A percentile compares a stretch with the other conserved stretches of the same genome.
Conservation (phyloP, 2,113 vertebrate species). For the Eptesicus fuscus region DNA sequence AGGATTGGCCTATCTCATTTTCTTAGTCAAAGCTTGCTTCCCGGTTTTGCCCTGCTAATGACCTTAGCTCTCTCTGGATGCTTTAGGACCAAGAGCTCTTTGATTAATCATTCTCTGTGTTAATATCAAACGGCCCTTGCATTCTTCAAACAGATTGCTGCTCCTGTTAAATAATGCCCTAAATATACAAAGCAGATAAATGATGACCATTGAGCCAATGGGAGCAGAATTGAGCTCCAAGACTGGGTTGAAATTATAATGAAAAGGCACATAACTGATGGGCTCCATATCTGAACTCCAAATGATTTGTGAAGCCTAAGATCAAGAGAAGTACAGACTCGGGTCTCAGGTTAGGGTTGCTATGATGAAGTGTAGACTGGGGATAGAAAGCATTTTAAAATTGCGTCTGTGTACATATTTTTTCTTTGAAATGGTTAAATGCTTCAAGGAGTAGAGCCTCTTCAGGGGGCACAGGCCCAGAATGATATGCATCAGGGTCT, state of each 20-base stretch:
- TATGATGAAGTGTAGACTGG: constrained; percentile 39
- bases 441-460: constrained; percentile 48
- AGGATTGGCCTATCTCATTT: constrained; percentile 52
- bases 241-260: constrained; percentile 72
- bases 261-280: constrained; percentile 67
- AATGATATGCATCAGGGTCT: constrained; percentile 61
- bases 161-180: constrained; percentile 78
- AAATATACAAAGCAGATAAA: constrained; percentile 82
- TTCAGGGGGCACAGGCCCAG: constrained; percentile 47
- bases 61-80: constrained; percentile 75
- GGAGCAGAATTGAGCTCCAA: constrained; percentile 66
- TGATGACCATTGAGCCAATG: constrained; percentile 69
- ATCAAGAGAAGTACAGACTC: constrained; percentile 69
- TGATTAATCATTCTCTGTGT: constrained; percentile 79
- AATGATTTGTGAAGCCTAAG: constrained; percentile 77
- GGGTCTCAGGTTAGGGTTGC: constrained; percentile 68
- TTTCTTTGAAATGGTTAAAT: constrained; percentile 72
- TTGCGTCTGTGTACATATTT: background rate
- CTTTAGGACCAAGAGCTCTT: constrained; percentile 69
- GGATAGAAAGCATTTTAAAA: constrained; percentile 61
- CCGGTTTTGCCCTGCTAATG: constrained; percentile 71
- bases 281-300: constrained; percentile 73
- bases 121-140: constrained; percentile 79
- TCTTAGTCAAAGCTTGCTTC: constrained; percentile 71
- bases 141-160: constrained; percentile 76